phyloP scores from a whole-genome alignment of 2,888 invertebrate genomes.

The Calameuta pallipes region DNA sequence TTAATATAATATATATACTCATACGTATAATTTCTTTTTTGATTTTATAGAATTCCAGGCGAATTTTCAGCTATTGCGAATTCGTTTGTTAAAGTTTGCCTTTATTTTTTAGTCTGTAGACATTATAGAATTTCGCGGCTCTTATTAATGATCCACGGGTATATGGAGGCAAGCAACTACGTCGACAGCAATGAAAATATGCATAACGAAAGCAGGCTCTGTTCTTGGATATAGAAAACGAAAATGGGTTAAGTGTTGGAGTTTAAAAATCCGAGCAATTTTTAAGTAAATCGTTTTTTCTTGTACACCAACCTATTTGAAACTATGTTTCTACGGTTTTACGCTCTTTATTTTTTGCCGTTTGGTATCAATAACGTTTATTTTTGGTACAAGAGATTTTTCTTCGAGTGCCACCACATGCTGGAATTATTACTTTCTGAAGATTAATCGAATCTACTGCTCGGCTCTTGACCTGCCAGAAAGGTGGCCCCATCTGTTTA shows the following conservation, averaged over 20 bases:
- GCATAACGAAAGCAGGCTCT: not conserved
- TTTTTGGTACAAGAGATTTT: not conserved
- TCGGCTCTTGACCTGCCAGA: slow-evolving; percentile 22
- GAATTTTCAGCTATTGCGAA: not conserved
- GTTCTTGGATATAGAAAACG: not conserved
- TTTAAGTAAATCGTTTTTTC: not conserved
- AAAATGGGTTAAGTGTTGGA: not conserved
- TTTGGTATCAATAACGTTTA: not conserved
- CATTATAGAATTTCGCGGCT: not conserved
- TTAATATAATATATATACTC: not conserved
- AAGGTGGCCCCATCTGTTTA: slow-evolving; percentile 34
- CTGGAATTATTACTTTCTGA: slow-evolving; percentile 35
- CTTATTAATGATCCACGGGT: not conserved
- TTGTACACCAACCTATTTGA: not conserved
- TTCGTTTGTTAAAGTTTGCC: not conserved
- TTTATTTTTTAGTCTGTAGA: not conserved
- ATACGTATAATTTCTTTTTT: not conserved
- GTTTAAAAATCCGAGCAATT: not conserved
- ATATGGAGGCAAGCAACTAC: not conserved
- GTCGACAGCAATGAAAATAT: not conserved
- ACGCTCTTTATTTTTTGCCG: not conserved
- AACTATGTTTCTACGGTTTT: not conserved
- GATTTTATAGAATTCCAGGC: not conserved
- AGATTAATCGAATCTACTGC: slow-evolving; percentile 37
- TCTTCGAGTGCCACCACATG: slow-evolving; percentile 28